Conservation (phyloP, 1,140 invertebrate genomes). For the Polypedilum pembai region DNA sequence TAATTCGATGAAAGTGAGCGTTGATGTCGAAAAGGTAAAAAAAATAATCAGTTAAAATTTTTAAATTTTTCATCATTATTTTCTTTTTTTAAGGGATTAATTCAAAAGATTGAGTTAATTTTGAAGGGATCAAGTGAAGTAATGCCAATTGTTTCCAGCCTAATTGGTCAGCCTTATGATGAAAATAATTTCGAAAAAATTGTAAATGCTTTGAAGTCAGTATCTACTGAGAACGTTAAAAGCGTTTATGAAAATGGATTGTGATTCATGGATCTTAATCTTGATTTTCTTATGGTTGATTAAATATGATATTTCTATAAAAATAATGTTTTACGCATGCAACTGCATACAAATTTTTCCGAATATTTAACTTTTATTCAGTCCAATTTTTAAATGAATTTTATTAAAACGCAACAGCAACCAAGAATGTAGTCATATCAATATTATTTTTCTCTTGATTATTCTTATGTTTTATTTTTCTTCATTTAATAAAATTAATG, state of each 20-base stretch:
- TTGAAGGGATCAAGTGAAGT: conserved; percentile 38
- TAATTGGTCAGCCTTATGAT: conserved; percentile 38
- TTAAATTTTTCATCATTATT: neutral
- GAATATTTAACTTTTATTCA: neutral
- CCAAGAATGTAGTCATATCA: conserved; percentile 12
- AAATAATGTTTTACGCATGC: neutral
- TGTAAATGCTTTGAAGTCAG: conserved; percentile 38
- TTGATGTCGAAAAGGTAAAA: conserved; percentile 39
- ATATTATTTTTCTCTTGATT: neutral
- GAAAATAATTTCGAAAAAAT: conserved; percentile 41
- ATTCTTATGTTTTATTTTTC: no score
- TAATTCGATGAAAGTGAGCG: conserved; percentile 36
- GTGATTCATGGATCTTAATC: conserved; percentile 31
- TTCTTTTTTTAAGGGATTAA: conserved; percentile 36
- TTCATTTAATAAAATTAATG: no score
- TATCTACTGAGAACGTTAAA: conserved; percentile 40
- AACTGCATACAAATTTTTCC: neutral
- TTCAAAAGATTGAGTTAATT: conserved; percentile 36
- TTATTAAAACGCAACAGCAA: no score
- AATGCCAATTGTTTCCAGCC: conserved; percentile 40
- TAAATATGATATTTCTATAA: neutral
- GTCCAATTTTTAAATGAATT: no score
- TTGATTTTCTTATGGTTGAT: conserved; percentile 27
- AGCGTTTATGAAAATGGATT: conserved; percentile 36
- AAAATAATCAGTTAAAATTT: neutral